Conservation (phyloP, 2,888 invertebrate genomes). For the Leptinotarsa juncta region DNA sequence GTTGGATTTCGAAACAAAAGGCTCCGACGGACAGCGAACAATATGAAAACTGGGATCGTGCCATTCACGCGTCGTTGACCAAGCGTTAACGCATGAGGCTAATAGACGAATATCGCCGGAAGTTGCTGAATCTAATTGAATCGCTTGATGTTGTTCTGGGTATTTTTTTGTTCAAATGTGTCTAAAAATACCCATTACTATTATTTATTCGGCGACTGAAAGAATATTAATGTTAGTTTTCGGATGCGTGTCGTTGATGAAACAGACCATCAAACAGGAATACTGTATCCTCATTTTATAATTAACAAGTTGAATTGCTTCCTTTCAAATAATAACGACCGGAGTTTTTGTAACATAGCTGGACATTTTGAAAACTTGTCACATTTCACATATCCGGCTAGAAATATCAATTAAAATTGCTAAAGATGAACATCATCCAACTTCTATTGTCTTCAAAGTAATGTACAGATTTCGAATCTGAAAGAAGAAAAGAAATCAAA, state of each 20-base stretch:
- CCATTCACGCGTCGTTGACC: slow-evolving; percentile 53
- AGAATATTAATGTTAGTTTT: slow-evolving; percentile 2
- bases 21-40: slow-evolving; percentile 9
- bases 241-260: slow-evolving; percentile 1
- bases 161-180: slow-evolving; percentile 18
- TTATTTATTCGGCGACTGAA: background rate
- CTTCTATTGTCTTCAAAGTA: too few species aligned
- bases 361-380: too few species aligned
- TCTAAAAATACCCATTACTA: slow-evolving; percentile 24
- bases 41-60: slow-evolving; percentile 49
- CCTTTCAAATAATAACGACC: background rate
- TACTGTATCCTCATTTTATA: background rate
- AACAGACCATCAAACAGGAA: background rate
- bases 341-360: too few species aligned
- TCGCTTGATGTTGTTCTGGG: slow-evolving; percentile 27
- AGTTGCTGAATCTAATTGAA: slow-evolving; percentile 41
- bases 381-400: too few species aligned
- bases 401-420: too few species aligned
- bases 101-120: slow-evolving; percentile 50
- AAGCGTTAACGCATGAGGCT: slow-evolving; percentile 53
- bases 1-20: slow-evolving; percentile 4
- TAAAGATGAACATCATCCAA: too few species aligned
- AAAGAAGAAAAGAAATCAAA: too few species aligned
- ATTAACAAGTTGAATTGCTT: background rate
- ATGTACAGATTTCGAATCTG: too few species aligned